Conservation (phyloP, 1,140 invertebrate genomes). For the Melipona quadrifasciata region DNA sequence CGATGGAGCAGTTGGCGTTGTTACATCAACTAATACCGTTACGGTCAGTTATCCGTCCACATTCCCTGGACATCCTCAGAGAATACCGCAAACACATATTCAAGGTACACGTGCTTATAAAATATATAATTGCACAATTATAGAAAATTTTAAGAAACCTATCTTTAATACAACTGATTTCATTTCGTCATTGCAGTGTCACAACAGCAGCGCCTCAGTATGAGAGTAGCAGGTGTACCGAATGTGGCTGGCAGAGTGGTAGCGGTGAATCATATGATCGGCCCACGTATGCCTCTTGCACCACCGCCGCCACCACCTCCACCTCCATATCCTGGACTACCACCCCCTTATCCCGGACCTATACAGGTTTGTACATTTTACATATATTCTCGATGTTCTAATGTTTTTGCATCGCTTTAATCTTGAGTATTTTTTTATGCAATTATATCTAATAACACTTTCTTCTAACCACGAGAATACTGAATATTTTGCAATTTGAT, state of each 20-base stretch:
- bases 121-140: background rate
- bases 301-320: slow-evolving; percentile 86
- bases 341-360: slow-evolving; percentile 78
- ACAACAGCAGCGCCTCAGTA: slow-evolving; percentile 76
- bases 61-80: slow-evolving; percentile 80
- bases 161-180: background rate
- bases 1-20: slow-evolving; percentile 85
- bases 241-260: slow-evolving; percentile 78
- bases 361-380: slow-evolving; percentile 74
- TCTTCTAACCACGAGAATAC: slow-evolving; percentile 49
- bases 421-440: slow-evolving; percentile 64
- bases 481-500: slow-evolving; percentile 37
- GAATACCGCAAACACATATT: slow-evolving; percentile 75
- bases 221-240: slow-evolving; percentile 74
- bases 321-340: slow-evolving; percentile 86
- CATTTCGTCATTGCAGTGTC: slow-evolving; percentile 56
- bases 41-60: slow-evolving; percentile 84
- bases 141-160: background rate
- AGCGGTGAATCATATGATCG: slow-evolving; percentile 78
- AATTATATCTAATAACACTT: slow-evolving; percentile 62
- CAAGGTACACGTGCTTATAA: slow-evolving; percentile 69
- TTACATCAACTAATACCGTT: slow-evolving; percentile 85
- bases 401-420: slow-evolving; percentile 72
- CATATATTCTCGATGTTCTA: slow-evolving; percentile 42
- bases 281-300: slow-evolving; percentile 79